Conservation (phyloP, 2,797 vertebrate genomes). For the Dendrocincla tyrannina region DNA sequence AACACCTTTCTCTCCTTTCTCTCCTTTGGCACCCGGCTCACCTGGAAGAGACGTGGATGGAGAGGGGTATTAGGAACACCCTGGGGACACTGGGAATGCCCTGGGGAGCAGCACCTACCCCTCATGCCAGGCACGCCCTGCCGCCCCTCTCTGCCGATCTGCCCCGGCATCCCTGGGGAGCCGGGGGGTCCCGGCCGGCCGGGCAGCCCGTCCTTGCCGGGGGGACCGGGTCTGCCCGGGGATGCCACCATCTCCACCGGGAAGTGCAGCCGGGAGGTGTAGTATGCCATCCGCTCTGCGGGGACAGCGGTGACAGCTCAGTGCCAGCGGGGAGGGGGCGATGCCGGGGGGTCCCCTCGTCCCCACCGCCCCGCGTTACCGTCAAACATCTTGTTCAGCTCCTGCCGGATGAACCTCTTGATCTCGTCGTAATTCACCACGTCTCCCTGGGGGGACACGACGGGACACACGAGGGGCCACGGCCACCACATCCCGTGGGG, state of each 20-base stretch:
- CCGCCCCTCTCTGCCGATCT: constrained; percentile 91
- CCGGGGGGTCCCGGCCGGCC: constrained; percentile 85
- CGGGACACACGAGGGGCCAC: neutral
- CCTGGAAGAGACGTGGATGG: constrained; percentile 71
- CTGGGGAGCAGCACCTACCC: constrained; percentile 71
- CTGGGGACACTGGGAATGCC: rapidly evolving
- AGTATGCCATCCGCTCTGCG: constrained; percentile 94
- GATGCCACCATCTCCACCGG: constrained; percentile 87
- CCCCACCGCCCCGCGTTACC: constrained; percentile 65
- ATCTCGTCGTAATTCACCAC: constrained; percentile 93
- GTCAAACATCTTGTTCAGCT: constrained; percentile 95
- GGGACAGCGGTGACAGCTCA: neutral
- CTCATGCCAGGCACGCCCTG: constrained; percentile 85
- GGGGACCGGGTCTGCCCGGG: constrained; percentile 89
- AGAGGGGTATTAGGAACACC: no score
- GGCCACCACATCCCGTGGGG: rapidly evolving
- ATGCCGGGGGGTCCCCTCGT: neutral
- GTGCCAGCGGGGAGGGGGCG: rapidly evolving
- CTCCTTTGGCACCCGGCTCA: constrained; percentile 84
- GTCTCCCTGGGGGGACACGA: constrained; percentile 76
- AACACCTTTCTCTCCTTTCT: constrained; percentile 89
- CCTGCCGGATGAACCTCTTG: constrained; percentile 93
- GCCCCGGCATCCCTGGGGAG: constrained; percentile 86
- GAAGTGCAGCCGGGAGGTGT: constrained; percentile 89
- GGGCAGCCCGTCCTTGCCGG: constrained; percentile 88